Conservation (phyloP, 2,113 vertebrate genomes). For the Pionites leucogaster region DNA sequence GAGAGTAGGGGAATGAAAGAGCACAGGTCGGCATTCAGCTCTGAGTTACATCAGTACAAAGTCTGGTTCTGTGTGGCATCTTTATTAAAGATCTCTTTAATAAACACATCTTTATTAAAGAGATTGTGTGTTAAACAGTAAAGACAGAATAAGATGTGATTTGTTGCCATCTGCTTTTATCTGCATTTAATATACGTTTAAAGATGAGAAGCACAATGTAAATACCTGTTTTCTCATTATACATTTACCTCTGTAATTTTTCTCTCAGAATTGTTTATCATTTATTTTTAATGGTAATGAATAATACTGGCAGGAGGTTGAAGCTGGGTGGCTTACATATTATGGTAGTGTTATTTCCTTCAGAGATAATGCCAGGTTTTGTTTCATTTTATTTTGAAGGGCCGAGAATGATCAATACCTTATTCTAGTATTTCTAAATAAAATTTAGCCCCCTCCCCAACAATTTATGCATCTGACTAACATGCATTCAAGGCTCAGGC, state of each 20-base stretch:
- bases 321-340: fast-evolving
- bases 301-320: not conserved
- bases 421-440: not conserved
- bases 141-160: not conserved
- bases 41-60: not conserved
- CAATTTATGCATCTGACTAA: not conserved
- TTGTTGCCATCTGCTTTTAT: not conserved
- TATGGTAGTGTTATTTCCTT: not conserved
- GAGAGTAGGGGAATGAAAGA: not conserved
- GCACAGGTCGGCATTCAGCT: fast-evolving
- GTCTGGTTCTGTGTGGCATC: not conserved
- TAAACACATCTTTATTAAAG: not conserved
- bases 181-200: not conserved
- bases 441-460: not conserved
- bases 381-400: not conserved
- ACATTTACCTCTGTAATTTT: not conserved
- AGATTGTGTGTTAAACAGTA: not conserved
- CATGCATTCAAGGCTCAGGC: not conserved
- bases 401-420: not conserved
- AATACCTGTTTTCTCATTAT: not conserved
- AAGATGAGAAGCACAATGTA: not conserved
- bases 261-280: not conserved
- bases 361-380: not conserved
- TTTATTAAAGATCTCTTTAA: not conserved
- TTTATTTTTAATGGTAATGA: not conserved